These are phyloP conservation scores for Branchipolynoe longqiensis DNA, from an alignment of 2,888 invertebrate genomes.

Conservation along the genomic window DNA sequence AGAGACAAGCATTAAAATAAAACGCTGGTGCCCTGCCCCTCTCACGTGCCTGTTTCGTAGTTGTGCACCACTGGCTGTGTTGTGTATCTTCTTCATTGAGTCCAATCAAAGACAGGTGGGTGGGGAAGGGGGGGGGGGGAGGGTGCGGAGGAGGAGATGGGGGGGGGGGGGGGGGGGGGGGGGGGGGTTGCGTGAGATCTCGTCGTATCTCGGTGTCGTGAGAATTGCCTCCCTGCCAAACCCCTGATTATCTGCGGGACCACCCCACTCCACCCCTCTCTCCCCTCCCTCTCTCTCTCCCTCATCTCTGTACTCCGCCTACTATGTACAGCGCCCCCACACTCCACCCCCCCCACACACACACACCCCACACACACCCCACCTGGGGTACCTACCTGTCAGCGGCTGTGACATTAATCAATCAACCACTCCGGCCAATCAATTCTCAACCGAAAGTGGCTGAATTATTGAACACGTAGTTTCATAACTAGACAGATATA, in stretches of 20 bases:
- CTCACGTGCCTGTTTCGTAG: too few relatives aligned
- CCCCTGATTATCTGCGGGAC: constrained; percentile 20
- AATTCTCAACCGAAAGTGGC: neutral
- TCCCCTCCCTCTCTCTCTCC: neutral
- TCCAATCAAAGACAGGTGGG: constrained; percentile 28
- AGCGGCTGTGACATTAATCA: constrained; percentile 37
- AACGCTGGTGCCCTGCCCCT: too few relatives aligned
- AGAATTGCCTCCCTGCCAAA: constrained; percentile 9
- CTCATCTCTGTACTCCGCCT: too few relatives aligned
- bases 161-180: too few relatives aligned
- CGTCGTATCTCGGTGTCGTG: constrained; percentile 25
- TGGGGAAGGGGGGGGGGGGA: neutral
- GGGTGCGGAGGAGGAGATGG: neutral
- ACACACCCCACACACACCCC: neutral
- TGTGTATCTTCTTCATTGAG: neutral
- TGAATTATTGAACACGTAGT: constrained; percentile 34
- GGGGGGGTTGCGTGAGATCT: neutral
- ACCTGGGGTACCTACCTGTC: constrained; percentile 6
- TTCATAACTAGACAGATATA: constrained; percentile 6
- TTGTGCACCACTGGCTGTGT: too few relatives aligned
- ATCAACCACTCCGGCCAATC: constrained; percentile 44
- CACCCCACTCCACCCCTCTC: neutral
- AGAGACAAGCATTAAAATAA: too few relatives aligned
- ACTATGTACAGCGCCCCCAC: too few relatives aligned
- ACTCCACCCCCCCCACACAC: constrained; percentile 10